Evolutionary conservation across 2,797 vertebrate species (phyloP), one percentile per base, ranked within the genome.

Genomic region (Gymnoscopelus microlampas): DNA sequence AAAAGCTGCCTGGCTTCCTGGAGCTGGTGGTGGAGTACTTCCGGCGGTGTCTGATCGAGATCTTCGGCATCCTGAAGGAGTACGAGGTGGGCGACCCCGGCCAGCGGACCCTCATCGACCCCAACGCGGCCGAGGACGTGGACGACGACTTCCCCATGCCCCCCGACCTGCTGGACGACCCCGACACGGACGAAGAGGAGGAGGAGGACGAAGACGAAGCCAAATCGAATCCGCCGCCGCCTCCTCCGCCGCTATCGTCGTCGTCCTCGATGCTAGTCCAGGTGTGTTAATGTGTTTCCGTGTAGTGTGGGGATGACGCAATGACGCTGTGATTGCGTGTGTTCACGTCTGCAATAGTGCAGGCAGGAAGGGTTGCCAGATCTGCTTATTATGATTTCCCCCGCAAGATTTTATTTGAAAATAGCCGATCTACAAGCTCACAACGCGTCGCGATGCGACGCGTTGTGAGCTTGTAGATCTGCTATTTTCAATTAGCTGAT

Each of bases 1-100:
- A 99, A n/a, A n/a, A n/a, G 98, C 94, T 99, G 71, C 96, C 97
- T 83, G 98, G 98, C 24, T 96, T 99, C 92, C 88, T 99, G 86
- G 97, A 99, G 70, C 93, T 99, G 78, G 85, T 99, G 73, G 97
- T 99, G 84, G 98, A 99, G 91, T 98, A 99, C 92, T 98, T 98
- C 91, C 93, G 98, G 76, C 95, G 96, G 87, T 99, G 98, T 93
- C 95, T 99, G 87, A 99, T 99, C 0, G 96, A 99, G 91, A 98
- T 99, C 87, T 99, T 98, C 79, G 97, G 96, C 87, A 99, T 99
- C 87, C 88, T 99, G 77, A 98, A 96, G 87, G 97, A 99, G 87
- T 99, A 98, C 1, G 98, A 99, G 87, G 97, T 99, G 63, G 98
- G 98, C 81, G 96, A 99, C 85, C 96, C 95, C 39, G 97, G 96